phyloP scores from a whole-genome alignment of 2,113 vertebrate species.

The Chaenogobius annularis region DNA sequence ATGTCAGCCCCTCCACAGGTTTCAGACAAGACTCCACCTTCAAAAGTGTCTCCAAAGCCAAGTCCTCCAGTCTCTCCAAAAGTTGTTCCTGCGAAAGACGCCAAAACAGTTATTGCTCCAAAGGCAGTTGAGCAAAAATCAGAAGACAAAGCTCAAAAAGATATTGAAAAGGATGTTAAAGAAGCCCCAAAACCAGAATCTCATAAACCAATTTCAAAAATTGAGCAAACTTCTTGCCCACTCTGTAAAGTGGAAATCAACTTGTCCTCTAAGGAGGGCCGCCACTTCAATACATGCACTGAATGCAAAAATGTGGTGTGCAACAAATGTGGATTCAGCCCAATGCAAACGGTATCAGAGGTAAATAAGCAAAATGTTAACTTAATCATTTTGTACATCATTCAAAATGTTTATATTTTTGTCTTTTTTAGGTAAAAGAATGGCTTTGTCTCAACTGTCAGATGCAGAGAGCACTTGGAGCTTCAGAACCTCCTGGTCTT shows the following conservation, averaged over 20 bases:
- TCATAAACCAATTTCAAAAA: slow-evolving; percentile 36
- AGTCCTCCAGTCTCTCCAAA: slow-evolving; percentile 50
- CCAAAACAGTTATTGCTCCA: slow-evolving; percentile 38
- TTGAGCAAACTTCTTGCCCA: slow-evolving; percentile 73
- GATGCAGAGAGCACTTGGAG: slow-evolving; percentile 88
- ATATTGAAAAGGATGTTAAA: slow-evolving; percentile 34
- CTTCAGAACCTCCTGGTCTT: slow-evolving; percentile 77
- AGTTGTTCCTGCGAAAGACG: slow-evolving; percentile 23
- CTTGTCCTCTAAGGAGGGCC: slow-evolving; percentile 77
- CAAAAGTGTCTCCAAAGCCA: slow-evolving; percentile 39
- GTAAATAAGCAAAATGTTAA: slow-evolving; percentile 40
- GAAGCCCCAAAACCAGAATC: slow-evolving; percentile 34
- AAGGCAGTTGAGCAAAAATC: slow-evolving; percentile 49
- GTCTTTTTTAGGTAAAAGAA: slow-evolving; percentile 79
- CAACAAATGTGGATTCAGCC: slow-evolving; percentile 96
- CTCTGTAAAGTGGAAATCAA: slow-evolving; percentile 90
- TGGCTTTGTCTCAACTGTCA: slow-evolving; percentile 96
- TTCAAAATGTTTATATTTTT: slow-evolving; percentile 3
- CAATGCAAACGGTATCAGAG: slow-evolving; percentile 80
- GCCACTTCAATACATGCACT: slow-evolving; percentile 89
- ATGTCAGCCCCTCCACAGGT: slow-evolving; percentile 62
- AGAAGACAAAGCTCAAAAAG: slow-evolving; percentile 62
- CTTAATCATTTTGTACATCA: neutral
- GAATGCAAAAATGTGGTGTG: slow-evolving; percentile 89
- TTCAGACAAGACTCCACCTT: slow-evolving; percentile 49